These are phyloP conservation scores for Trichomycterus rosablanca DNA, from an alignment of 2,113 vertebrate genomes.

Conservation along the genomic window DNA sequence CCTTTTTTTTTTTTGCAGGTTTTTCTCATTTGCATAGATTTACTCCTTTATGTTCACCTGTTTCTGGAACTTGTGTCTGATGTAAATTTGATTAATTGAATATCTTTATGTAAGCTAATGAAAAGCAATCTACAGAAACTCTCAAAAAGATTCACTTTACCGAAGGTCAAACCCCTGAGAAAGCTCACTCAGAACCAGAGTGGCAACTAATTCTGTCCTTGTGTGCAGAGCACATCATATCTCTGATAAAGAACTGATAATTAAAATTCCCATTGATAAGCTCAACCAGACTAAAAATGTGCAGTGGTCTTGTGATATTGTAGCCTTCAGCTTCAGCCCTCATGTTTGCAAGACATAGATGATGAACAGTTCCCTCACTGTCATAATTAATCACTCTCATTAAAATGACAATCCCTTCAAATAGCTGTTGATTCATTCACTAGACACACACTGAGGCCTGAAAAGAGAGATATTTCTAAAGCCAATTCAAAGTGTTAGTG, in stretches of 20 bases:
- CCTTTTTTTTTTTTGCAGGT: neutral
- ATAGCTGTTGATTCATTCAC: slow-evolving; percentile 39
- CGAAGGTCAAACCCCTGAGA: slow-evolving; percentile 31
- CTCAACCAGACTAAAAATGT: neutral
- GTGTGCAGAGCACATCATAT: slow-evolving; percentile 7
- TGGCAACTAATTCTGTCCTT: neutral
- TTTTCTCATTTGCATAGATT: neutral
- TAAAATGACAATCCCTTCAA: slow-evolving; percentile 53
- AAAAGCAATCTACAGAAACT: slow-evolving; percentile 25
- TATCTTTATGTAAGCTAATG: slow-evolving; percentile 20
- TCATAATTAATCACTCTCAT: slow-evolving; percentile 51
- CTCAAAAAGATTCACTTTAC: slow-evolving; percentile 10
- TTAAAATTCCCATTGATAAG: neutral
- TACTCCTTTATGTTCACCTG: slow-evolving; percentile 3
- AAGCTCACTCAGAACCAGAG: slow-evolving; percentile 4
- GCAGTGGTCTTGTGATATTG: slow-evolving; percentile 1
- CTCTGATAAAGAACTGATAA: slow-evolving; percentile 15
- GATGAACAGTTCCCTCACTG: slow-evolving; percentile 30
- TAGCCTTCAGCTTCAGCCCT: slow-evolving; percentile 5
- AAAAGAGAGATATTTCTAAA: slow-evolving; percentile 50
- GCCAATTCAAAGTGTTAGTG: slow-evolving; percentile 41
- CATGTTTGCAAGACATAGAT: slow-evolving; percentile 23
- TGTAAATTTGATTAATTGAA: neutral
- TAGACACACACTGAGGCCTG: slow-evolving; percentile 28
- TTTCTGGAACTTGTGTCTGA: neutral